These are phyloP conservation scores for Paradisaea rubra DNA, from an alignment of 2,113 vertebrate genomes.

Conservation along the genomic window DNA sequence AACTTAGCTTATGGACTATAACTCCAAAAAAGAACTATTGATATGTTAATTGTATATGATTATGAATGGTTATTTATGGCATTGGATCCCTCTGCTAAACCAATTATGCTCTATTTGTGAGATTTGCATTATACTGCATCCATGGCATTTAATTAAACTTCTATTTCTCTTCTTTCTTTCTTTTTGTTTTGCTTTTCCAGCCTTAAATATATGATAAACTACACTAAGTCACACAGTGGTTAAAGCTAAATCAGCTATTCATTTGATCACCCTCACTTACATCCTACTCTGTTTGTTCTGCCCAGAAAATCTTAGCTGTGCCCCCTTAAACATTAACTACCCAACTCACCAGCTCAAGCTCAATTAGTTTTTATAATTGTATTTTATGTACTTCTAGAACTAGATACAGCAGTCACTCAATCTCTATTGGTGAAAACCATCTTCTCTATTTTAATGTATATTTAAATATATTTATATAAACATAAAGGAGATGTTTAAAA, in stretches of 20 bases:
- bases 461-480: conserved; percentile 38
- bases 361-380: background rate
- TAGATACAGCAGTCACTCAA: background rate
- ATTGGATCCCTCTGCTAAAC: conserved; percentile 68
- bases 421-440: background rate
- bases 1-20: conserved; percentile 67
- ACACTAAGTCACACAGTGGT: conserved; percentile 3
- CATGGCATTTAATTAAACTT: conserved; percentile 59
- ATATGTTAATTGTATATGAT: conserved; percentile 70
- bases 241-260: conserved; percentile 49
- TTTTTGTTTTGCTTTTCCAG: conserved; percentile 17
- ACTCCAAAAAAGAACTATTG: conserved; percentile 69
- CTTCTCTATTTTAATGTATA: background rate
- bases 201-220: conserved; percentile 7
- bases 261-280: background rate
- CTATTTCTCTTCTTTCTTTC: conserved; percentile 48
- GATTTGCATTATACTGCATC: conserved; percentile 64
- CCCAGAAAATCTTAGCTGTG: background rate
- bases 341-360: background rate
- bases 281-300: background rate
- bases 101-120: conserved; percentile 69
- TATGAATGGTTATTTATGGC: conserved; percentile 71
- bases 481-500: conserved; percentile 28
- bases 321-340: background rate
- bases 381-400: background rate